A percentile compares a stretch with the other conserved stretches of the same genome.
phyloP scores from a whole-genome alignment of 1,140 invertebrate genomes.

The Pantala flavescens region DNA sequence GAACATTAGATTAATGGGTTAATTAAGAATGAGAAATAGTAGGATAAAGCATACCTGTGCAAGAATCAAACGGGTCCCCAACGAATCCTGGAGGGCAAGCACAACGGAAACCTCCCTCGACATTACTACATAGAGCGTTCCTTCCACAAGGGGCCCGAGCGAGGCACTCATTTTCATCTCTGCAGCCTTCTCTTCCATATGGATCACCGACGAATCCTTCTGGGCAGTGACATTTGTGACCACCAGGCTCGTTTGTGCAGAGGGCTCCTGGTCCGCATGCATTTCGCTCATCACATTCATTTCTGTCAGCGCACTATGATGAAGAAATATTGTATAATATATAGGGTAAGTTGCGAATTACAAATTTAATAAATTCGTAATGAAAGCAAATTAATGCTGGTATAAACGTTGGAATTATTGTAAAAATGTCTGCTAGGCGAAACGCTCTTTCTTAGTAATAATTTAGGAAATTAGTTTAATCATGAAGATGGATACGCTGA shows the following conservation, averaged over 20 bases:
- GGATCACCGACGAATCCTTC: constrained; percentile 65
- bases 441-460: too few relatives aligned
- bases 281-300: constrained; percentile 63
- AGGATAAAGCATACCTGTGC: constrained; percentile 49
- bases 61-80: constrained; percentile 58
- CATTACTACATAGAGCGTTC: constrained; percentile 59
- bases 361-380: too few relatives aligned
- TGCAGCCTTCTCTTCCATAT: constrained; percentile 28
- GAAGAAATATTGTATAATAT: neutral
- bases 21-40: too few relatives aligned
- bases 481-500: too few relatives aligned
- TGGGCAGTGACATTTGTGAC: constrained; percentile 71
- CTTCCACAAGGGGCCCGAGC: constrained; percentile 53
- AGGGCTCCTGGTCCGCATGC: constrained; percentile 67
- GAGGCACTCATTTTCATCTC: constrained; percentile 65
- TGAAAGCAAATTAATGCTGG: too few relatives aligned
- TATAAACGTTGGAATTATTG: too few relatives aligned
- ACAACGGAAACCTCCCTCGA: constrained; percentile 62
- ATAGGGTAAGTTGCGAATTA: too few relatives aligned
- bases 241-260: constrained; percentile 68
- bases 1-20: too few relatives aligned
- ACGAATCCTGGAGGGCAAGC: constrained; percentile 62
- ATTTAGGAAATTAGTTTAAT: too few relatives aligned
- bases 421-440: too few relatives aligned
- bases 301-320: constrained; percentile 63